Percentiles rank a stretch among this genome's conserved stretches.
These are phyloP conservation scores for Mesorhabditis belari DNA, from an alignment of 2,888 invertebrate species.

Conservation along the genomic window DNA sequence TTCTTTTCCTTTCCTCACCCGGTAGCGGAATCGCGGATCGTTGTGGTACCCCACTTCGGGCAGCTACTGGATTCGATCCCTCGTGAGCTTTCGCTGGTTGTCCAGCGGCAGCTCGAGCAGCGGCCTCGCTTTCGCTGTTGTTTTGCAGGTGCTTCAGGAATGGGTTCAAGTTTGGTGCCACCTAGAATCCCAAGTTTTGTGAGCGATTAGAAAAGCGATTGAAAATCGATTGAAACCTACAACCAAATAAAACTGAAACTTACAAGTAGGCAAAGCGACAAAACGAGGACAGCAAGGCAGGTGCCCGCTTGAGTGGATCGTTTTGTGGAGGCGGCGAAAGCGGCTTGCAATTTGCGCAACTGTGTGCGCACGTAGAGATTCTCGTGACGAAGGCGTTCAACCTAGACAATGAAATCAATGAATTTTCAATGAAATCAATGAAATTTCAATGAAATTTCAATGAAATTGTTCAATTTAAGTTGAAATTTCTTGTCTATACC, in stretches of 20 bases:
- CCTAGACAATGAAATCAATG: slow-evolving; percentile 11
- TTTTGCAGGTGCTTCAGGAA: background rate
- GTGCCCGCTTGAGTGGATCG: slow-evolving; percentile 49
- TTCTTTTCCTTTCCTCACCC: too few relatives aligned
- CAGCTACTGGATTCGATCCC: background rate
- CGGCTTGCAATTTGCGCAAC: slow-evolving; percentile 73
- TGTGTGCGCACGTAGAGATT: slow-evolving; percentile 67
- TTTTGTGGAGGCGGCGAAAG: slow-evolving; percentile 50
- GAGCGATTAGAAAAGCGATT: background rate
- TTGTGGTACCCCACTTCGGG: background rate
- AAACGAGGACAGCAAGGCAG: slow-evolving; percentile 48
- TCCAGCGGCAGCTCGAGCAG: background rate
- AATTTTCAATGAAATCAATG: too few relatives aligned
- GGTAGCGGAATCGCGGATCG: too few relatives aligned
- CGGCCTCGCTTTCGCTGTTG: background rate
- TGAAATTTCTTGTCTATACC: too few relatives aligned
- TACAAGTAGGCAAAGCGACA: slow-evolving; percentile 49
- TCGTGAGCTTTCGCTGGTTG: background rate
- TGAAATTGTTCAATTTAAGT: too few relatives aligned
- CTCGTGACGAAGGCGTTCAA: slow-evolving; percentile 37
- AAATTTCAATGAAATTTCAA: too few relatives aligned
- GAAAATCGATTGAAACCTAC: background rate
- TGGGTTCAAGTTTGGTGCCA: background rate
- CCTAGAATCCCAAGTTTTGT: background rate
- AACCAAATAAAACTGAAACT: background rate